Conservation (phyloP, 2,797 vertebrate species). For the Phrynocephalus forsythii region DNA sequence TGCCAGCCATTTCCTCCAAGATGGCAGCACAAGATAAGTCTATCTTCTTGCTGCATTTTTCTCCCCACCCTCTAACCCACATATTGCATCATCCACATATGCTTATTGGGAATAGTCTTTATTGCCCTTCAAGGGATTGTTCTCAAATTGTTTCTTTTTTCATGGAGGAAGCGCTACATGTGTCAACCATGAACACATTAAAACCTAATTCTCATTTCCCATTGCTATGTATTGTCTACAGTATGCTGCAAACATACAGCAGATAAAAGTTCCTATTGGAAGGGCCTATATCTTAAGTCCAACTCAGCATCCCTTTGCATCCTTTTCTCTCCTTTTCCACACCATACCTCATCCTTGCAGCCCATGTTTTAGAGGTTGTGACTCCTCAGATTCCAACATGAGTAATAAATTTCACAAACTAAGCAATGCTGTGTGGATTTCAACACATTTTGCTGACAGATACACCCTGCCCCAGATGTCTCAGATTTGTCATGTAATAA, state of each 20-base stretch:
- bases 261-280: neutral
- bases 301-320: no score
- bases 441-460: neutral
- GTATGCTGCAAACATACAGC: neutral
- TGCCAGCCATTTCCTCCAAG: neutral
- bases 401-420: slow-evolving; percentile 1
- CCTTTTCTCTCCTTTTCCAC: neutral
- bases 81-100: neutral
- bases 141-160: no score
- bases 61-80: neutral
- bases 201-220: neutral
- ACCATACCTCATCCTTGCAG: neutral
- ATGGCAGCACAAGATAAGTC: no score
- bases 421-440: neutral
- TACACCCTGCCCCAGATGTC: neutral
- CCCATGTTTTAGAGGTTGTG: neutral
- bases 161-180: no score
- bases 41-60: neutral
- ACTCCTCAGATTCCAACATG: neutral
- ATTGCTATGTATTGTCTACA: neutral
- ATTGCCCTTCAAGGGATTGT: no score
- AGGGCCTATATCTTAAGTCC: neutral
- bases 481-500: slow-evolving; percentile 16
- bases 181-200: no score
- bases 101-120: neutral